These are phyloP conservation scores for Idris sp. DNA, from an alignment of 1,140 invertebrate genomes.

Conservation along the genomic window DNA sequence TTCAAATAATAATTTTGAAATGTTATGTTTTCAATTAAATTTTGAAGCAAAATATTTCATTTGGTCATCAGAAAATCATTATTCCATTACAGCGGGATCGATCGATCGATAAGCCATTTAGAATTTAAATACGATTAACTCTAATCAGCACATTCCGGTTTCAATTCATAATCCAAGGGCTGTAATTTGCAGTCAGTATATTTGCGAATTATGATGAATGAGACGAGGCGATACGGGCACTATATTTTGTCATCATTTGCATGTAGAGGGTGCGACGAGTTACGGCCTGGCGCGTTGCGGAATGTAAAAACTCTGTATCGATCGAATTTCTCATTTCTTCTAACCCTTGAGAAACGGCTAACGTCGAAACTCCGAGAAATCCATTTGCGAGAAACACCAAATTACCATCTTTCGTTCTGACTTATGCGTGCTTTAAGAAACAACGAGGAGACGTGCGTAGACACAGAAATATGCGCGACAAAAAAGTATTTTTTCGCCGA, in stretches of 20 bases:
- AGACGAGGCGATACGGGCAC: constrained; percentile 16
- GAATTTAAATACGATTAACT: constrained; percentile 45
- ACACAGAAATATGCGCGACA: constrained; percentile 26
- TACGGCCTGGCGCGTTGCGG: constrained; percentile 25
- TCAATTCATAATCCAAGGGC: constrained; percentile 35
- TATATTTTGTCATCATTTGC: constrained; percentile 67
- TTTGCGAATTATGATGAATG: constrained; percentile 49
- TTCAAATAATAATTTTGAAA: too few relatives aligned
- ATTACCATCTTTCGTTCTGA: constrained; percentile 62
- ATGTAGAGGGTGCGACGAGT: constrained; percentile 59
- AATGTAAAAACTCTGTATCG: constrained; percentile 54
- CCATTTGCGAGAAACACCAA: constrained; percentile 65
- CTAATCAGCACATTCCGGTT: constrained; percentile 41
- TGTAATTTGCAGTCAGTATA: constrained; percentile 41
- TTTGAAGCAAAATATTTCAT: too few relatives aligned
- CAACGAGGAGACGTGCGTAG: constrained; percentile 27
- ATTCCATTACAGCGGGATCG: constrained; percentile 5
- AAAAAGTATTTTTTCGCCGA: constrained; percentile 41
- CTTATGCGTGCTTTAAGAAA: constrained; percentile 46
- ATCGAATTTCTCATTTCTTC: constrained; percentile 57
- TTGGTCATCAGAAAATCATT: too few relatives aligned
- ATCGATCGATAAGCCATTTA: constrained; percentile 24
- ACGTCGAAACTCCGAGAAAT: constrained; percentile 55
- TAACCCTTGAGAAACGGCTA: constrained; percentile 44
- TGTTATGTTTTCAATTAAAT: too few relatives aligned